Percentiles rank a stretch among this genome's conserved stretches.
phyloP scores from a whole-genome alignment of 2,113 vertebrate genomes.

The Nannobrachium achirus region DNA sequence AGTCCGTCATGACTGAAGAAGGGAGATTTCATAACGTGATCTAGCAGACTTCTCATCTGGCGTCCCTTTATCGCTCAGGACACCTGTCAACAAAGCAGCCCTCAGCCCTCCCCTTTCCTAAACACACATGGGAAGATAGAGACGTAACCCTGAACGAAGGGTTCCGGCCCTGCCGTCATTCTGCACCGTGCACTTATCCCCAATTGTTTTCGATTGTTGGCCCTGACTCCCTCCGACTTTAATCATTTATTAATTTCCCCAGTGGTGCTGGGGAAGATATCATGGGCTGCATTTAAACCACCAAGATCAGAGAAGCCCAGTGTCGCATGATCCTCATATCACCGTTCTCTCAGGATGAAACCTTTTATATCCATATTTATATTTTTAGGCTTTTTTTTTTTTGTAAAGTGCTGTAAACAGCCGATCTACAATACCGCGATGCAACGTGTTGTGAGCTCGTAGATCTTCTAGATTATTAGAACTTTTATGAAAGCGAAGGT shows the following conservation, averaged over 20 bases:
- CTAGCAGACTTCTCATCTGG: conserved; percentile 9
- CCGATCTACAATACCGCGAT: too few relatives aligned
- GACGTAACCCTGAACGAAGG: conserved; percentile 58
- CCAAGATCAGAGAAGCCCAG: conserved; percentile 68
- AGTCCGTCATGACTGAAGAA: conserved; percentile 9
- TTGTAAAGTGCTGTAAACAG: too few relatives aligned
- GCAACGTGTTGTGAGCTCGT: too few relatives aligned
- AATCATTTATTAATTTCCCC: conserved; percentile 81
- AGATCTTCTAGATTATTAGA: too few relatives aligned
- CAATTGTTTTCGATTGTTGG: conserved; percentile 64
- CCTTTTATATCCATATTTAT: too few relatives aligned
- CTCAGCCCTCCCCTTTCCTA: conserved; percentile 19
- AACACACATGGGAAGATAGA: conserved; percentile 49
- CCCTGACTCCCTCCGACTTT: conserved; percentile 69
- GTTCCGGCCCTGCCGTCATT: conserved; percentile 58
- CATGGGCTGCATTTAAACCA: conserved; percentile 74
- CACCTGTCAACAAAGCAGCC: conserved; percentile 56
- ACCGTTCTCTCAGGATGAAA: too few relatives aligned
- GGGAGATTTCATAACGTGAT: conserved; percentile 21
- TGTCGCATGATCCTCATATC: conserved; percentile 64
- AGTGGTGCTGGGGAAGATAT: conserved; percentile 66
- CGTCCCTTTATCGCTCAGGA: conserved; percentile 45
- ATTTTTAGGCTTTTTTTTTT: too few relatives aligned
- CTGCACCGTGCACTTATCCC: conserved; percentile 62
- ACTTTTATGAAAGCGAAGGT: too few relatives aligned